phyloP scores from a whole-genome alignment of 2,797 vertebrate genomes.

The Rallus crepitans region DNA sequence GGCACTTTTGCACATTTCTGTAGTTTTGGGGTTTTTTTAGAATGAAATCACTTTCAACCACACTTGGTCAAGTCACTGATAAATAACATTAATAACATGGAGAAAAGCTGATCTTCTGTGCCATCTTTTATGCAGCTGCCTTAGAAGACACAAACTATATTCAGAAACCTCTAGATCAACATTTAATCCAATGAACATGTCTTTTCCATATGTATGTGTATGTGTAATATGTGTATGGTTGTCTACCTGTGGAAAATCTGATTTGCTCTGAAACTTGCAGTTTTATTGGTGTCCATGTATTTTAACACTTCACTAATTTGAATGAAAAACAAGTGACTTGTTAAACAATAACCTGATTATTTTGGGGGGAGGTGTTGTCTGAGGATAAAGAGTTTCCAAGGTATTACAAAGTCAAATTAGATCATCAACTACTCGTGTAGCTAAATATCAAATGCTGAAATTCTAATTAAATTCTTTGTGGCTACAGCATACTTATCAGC shows the following conservation, averaged over 20 bases:
- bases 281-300: too few relatives aligned
- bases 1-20: neutral
- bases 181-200: neutral
- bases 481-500: neutral
- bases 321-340: neutral
- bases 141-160: neutral
- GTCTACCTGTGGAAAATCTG: neutral
- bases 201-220: neutral
- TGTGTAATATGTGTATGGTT: neutral
- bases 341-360: neutral
- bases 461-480: conserved; percentile 36
- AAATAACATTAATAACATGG: neutral
- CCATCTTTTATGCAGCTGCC: neutral
- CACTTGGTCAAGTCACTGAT: neutral
- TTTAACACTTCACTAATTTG: neutral
- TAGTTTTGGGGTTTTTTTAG: neutral
- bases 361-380: neutral
- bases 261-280: neutral
- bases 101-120: neutral
- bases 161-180: neutral
- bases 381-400: neutral
- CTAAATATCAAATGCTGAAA: conserved; percentile 2
- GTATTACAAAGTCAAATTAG: conserved; percentile 19
- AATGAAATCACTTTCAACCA: neutral
- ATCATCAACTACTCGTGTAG: neutral